Base-by-base conservation (phyloP, 2,888 invertebrate genomes). In the Clistopyga incitator region DNA sequence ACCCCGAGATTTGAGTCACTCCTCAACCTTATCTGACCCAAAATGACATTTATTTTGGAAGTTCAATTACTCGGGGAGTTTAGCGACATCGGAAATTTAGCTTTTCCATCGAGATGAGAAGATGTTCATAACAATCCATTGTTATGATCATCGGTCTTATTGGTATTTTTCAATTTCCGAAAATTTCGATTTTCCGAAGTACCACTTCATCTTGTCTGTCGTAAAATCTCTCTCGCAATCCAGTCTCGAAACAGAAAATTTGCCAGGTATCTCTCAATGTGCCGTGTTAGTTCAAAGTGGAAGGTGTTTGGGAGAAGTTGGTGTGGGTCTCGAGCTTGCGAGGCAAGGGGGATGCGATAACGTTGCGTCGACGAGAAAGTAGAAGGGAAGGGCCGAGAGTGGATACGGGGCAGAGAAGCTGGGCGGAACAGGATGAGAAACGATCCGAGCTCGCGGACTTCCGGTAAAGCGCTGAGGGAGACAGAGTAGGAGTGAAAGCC, bases 371-470 rank as follows among this genome's bases (percentile, higher is more conserved):
- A 25, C 6, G 13, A 15, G 54, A 82, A 78, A 72, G 65, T 50
- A 50, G 29, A 65, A 34, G 70, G 74, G 71, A 23, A 68, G 45
- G 68, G 50, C 61, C 45, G 23, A 50, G 77, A 34, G 18, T 64
- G 64, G 20, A 64, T 38, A 8, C 6, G 6, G 34, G 65, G 65
- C 65, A 34, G 59, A 70, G 68, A 76, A 83, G 65, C 70, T 64
- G 56, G 54, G 38, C 25, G 65, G 54, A 78, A 74, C 74, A 74
- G 64, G 81, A 85, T 85, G 79, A 82, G 74, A 80, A 84, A 84
- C 81, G 79, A 85, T 82, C 67, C 50, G 52, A 77, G 76, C 71
- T 83, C 61, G n/a, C 52, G 50, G 70, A 74, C 78, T 56, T 82
- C 45, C 70, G 56, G 47, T 38, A 10, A 65, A 67, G 15, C 25